A percentile compares a stretch with the other conserved stretches of the same genome.
These are phyloP conservation scores for Rambutsinella grinnellia DNA, from an alignment of 2,888 invertebrate genomes.

Conservation along the genomic window DNA sequence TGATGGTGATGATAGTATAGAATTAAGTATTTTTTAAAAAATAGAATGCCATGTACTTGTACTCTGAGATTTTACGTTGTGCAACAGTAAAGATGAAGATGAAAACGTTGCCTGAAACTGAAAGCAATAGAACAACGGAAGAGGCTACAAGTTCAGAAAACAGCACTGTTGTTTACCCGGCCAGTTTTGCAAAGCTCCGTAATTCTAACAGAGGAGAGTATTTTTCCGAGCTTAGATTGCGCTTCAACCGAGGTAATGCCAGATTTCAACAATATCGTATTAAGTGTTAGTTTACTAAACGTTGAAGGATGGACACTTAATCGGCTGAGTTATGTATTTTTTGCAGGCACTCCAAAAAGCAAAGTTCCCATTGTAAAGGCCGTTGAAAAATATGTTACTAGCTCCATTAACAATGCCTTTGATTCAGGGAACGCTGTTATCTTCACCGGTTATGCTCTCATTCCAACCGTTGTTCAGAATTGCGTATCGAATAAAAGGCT, in stretches of 20 bases:
- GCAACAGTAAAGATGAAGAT: not conserved
- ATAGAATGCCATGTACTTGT: not conserved
- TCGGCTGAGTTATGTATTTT: not conserved
- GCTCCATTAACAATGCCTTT: not conserved
- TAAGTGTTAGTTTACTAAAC: not conserved
- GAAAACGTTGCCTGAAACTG: not conserved
- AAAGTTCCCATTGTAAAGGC: slow-evolving; percentile 3
- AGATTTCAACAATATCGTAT: too few relatives aligned
- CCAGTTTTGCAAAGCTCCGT: not conserved
- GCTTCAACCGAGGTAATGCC: slow-evolving; percentile 1
- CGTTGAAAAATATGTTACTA: slow-evolving; percentile 1
- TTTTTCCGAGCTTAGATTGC: not conserved
- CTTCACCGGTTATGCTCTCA: not conserved
- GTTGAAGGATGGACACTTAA: not conserved
- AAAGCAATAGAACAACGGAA: too few relatives aligned
- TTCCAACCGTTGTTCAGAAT: not conserved
- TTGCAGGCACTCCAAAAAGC: not conserved
- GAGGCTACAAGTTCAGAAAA: not conserved
- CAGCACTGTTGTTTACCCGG: not conserved
- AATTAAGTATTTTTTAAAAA: not conserved
- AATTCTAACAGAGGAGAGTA: not conserved
- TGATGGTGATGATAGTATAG: not conserved
- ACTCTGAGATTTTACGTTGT: not conserved
- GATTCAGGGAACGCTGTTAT: slow-evolving; percentile 3
- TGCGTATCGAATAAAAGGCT: not conserved